Evolutionary conservation across 2,797 vertebrate species (phyloP), one percentile per base, ranked within the genome.

Genomic region (Sebastes melanostomus): DNA sequence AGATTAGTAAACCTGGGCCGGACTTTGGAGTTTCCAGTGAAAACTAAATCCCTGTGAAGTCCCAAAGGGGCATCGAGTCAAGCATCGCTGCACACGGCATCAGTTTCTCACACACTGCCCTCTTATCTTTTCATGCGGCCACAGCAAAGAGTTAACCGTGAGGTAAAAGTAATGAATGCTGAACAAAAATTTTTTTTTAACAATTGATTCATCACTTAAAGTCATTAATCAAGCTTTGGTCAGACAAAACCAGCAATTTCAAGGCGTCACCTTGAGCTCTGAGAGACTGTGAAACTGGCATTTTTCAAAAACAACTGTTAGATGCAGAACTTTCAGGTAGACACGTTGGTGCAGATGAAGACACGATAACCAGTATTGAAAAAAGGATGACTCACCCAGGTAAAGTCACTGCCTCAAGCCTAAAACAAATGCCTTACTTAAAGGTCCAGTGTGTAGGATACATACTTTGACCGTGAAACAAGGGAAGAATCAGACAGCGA

Each of bases 1-100:
- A 90, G 85, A 88, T 91, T 90, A 90, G 84, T 75, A 71, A 56
- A 55, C 38, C 56, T 8, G 36, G 66, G 38, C 56, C 9, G 29
- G 75, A 73, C 68, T 85, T 67, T 61, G 52, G 60, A 78, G 87
- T 84, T 88, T 86, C 66, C 73, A 73, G 72, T 77, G 83, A 75
- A 81, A 89, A 75, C 55, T 80, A 91, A 91, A 92, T 91, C 79
- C 83, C 77, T 76, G 75, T 69, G 69, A 86, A 85, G 76, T 77
- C 71, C 80, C 58, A 65, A 42, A 89, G 73, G 78, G 82, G 61
- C 73, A 82, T 24, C 6, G 22, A 74, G 73, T 86, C n/a, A 61
- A 83, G 80, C 84, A 75, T 84, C 81, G 29, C 8, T 80, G 68
- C 81, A 74, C 74, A 77, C 32, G 0, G 58, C 50, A 16, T 78